Conservation (phyloP, 1,140 invertebrate genomes). For the Yoshiicerus persimilis region DNA sequence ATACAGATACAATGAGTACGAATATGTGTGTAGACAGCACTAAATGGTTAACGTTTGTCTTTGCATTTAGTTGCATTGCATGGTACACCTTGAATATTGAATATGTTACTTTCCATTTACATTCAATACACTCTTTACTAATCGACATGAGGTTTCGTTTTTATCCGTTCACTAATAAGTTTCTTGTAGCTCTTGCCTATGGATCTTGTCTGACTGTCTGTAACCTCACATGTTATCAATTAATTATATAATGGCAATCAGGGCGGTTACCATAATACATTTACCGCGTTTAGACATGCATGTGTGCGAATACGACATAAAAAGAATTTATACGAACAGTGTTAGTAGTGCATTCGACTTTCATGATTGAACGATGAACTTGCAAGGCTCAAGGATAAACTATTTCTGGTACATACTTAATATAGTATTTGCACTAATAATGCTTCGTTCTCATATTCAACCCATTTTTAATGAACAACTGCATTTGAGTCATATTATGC, state of each 20-base stretch:
- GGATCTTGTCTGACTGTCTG: neutral
- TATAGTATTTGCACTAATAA: neutral
- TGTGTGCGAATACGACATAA: too few species aligned
- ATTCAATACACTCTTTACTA: neutral
- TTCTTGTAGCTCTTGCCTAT: neutral
- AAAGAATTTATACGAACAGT: neutral
- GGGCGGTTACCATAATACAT: neutral
- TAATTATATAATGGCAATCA: neutral
- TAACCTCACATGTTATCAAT: neutral
- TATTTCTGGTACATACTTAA: neutral
- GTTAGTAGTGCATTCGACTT: neutral
- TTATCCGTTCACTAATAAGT: neutral
- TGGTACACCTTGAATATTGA: neutral
- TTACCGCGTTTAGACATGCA: neutral
- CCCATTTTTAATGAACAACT: neutral
- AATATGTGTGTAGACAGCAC: neutral
- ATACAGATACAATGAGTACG: too few species aligned
- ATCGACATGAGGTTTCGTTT: neutral
- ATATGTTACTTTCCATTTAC: neutral
- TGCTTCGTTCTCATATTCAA: neutral
- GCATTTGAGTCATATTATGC: neutral
- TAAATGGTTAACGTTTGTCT: neutral
- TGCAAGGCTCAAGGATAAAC: neutral
- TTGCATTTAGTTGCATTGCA: neutral
- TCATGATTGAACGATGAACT: constrained; percentile 13